Conservation (phyloP, 2,797 vertebrate genomes). For the Myioborus melanocephalus region DNA sequence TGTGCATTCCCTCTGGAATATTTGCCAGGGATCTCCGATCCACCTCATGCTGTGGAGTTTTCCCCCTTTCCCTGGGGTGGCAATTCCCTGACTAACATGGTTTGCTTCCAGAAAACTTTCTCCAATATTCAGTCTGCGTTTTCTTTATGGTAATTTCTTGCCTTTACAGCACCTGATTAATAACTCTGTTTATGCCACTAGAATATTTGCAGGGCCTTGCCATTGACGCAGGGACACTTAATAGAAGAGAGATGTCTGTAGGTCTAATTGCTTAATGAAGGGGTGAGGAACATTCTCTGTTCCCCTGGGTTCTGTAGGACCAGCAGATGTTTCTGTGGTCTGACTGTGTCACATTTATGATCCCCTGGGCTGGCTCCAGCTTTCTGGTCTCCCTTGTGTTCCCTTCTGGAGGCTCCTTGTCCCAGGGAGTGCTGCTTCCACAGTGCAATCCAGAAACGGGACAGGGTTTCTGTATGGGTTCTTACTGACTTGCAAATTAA, state of each 20-base stretch:
- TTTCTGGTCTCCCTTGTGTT: neutral
- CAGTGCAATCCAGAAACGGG: neutral
- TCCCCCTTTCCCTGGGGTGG: neutral
- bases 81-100: neutral
- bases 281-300: neutral
- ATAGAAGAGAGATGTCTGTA: neutral
- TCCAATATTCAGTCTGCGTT: neutral
- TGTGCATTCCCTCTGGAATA: neutral
- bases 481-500: neutral
- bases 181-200: slow-evolving; percentile 43
- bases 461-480: neutral
- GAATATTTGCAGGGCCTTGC: slow-evolving; percentile 51
- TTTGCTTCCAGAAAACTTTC: slow-evolving; percentile 25
- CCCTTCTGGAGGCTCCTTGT: neutral
- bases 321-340: neutral
- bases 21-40: slow-evolving; percentile 10
- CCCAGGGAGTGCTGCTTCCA: neutral
- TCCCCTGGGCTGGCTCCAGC: neutral
- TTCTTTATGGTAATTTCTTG: slow-evolving; percentile 46
- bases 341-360: neutral
- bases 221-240: neutral
- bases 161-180: slow-evolving; percentile 41
- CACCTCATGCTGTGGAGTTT: neutral
- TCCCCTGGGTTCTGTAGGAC: neutral
- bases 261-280: slow-evolving; percentile 42